Percentiles rank a stretch among this genome's conserved stretches.
These are phyloP conservation scores for Leiothrix lutea DNA, from an alignment of 2,113 vertebrate genomes.

Conservation along the genomic window DNA sequence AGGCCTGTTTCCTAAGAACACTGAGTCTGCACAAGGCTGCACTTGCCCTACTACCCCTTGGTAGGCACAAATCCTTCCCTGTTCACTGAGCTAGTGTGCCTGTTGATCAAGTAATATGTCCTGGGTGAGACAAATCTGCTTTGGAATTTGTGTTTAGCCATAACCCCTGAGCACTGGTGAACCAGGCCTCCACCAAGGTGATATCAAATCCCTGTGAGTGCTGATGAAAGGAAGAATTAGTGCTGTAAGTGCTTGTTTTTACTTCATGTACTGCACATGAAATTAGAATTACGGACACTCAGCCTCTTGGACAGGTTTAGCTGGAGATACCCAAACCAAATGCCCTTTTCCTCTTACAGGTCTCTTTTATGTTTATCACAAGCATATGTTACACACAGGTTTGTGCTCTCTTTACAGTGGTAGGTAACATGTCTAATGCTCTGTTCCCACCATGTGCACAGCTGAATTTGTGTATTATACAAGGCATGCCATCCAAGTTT, in stretches of 20 bases:
- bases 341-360: neutral
- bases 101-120: neutral
- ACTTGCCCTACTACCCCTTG: neutral
- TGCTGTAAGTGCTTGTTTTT: neutral
- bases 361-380: neutral
- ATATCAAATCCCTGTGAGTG: neutral
- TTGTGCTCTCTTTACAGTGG: neutral
- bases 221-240: neutral
- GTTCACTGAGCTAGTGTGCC: neutral
- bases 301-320: neutral
- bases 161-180: neutral
- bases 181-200: neutral
- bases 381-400: neutral
- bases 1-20: neutral
- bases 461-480: neutral
- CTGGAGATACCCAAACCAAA: neutral
- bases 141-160: neutral
- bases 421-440: neutral
- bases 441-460: neutral
- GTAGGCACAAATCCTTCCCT: neutral
- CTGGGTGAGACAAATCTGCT: neutral
- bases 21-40: neutral
- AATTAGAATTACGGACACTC: neutral
- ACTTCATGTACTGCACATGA: neutral
- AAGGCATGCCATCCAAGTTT: constrained; percentile 15